Evolutionary conservation across 2,888 invertebrate genomes (phyloP).

Genomic region (Melipona bicolor): DNA sequence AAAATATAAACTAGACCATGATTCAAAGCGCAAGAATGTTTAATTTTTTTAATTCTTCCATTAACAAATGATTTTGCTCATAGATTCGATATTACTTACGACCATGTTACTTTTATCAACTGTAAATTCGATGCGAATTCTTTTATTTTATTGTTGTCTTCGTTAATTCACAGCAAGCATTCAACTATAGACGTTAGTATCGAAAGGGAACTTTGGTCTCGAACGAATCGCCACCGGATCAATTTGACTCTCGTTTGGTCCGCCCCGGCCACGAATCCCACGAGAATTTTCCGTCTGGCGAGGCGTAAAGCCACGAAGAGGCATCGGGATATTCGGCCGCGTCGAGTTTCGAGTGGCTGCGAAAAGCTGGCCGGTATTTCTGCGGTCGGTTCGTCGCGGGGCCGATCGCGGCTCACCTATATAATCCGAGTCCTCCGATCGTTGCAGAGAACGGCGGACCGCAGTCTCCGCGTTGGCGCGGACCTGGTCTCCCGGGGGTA

Average conservation of each 20-base stretch:
- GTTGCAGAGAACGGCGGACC: background rate
- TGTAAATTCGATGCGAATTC: no score
- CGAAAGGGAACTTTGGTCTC: background rate
- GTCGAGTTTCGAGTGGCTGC: background rate
- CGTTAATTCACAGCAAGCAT: no score
- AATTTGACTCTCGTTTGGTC: conserved; percentile 3
- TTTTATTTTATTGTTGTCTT: no score
- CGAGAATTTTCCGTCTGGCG: conserved; percentile 10
- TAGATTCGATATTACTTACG: no score
- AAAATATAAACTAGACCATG: no score
- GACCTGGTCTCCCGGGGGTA: conserved; percentile 29
- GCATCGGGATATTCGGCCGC: background rate
- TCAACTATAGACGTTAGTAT: no score
- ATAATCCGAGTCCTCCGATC: conserved; percentile 63
- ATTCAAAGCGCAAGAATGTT: no score
- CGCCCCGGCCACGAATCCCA: background rate
- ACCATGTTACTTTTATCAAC: no score
- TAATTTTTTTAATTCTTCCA: no score
- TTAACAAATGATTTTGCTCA: no score
- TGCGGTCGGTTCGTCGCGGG: conserved; percentile 58
- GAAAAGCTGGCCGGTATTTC: conserved; percentile 53
- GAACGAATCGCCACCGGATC: background rate
- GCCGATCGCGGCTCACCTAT: conserved; percentile 68
- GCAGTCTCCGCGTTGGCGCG: background rate
- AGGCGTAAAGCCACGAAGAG: conserved; percentile 20